Evolutionary conservation across 2,113 vertebrate genomes (phyloP).

Genomic region (Scopus umbretta): DNA sequence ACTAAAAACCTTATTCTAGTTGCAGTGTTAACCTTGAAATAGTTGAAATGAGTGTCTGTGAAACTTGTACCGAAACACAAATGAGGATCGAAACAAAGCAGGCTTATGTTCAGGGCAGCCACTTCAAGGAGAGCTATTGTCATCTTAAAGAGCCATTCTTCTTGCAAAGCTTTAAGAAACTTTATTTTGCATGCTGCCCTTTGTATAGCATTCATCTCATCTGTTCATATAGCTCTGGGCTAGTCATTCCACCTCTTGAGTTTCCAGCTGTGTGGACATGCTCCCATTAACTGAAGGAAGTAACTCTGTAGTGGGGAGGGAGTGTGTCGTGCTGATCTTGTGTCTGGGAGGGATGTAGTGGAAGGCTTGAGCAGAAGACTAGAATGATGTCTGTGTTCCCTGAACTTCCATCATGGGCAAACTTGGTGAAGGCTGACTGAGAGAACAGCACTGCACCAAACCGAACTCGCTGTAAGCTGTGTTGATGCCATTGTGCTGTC

Average conservation of each 20-base stretch:
- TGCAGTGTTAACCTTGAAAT: not conserved
- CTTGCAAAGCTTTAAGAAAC: constrained; percentile 8
- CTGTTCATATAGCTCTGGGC: not conserved
- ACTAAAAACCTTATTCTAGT: not conserved
- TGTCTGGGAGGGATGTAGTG: not conserved
- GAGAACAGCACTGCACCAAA: not conserved
- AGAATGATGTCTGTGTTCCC: not conserved
- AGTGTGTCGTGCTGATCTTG: not conserved
- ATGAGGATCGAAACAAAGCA: constrained; percentile 37
- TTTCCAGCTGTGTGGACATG: not conserved
- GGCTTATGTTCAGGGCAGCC: not conserved
- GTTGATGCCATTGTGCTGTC: not conserved
- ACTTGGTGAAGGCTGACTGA: not conserved
- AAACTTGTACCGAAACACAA: not conserved
- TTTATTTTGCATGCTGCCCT: not conserved
- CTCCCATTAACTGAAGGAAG: not conserved
- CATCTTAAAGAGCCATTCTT: constrained; percentile 38
- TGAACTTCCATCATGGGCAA: rapidly evolving
- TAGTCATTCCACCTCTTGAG: not conserved
- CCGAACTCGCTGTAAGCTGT: not conserved
- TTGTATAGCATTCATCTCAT: not conserved
- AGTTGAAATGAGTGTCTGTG: not conserved
- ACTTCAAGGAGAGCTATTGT: not conserved
- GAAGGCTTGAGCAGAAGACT: not conserved
- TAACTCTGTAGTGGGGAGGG: not conserved